phyloP scores from a whole-genome alignment of 2,888 invertebrate genomes.

The Tenodera sinensis region DNA sequence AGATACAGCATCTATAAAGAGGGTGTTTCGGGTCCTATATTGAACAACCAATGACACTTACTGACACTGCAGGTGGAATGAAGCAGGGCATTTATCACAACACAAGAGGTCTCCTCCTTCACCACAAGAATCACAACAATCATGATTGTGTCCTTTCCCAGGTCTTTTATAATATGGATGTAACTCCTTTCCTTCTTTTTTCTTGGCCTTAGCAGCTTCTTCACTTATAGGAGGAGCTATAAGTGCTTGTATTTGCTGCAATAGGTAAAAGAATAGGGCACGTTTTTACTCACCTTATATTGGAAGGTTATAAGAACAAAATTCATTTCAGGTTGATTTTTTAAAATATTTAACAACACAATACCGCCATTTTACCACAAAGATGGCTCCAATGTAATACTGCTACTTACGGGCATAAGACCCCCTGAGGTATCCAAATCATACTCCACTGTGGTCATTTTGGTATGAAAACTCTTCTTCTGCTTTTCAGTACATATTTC shows the following conservation, averaged over 20 bases:
- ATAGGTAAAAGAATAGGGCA: constrained; percentile 30
- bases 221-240: constrained; percentile 85
- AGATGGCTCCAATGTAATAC: constrained; percentile 21
- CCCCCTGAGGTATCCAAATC: constrained; percentile 77
- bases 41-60: constrained; percentile 49
- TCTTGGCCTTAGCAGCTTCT: constrained; percentile 54
- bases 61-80: constrained; percentile 96
- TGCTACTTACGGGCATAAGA: constrained; percentile 76
- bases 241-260: constrained; percentile 81
- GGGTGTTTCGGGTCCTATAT: background rate
- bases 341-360: constrained; percentile 32
- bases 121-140: constrained; percentile 89
- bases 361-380: constrained; percentile 38
- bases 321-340: background rate
- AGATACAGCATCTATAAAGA: background rate
- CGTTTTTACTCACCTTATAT: background rate
- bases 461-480: constrained; percentile 25
- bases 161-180: constrained; percentile 83
- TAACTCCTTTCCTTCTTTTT: constrained; percentile 54
- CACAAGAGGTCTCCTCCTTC: constrained; percentile 94
- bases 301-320: background rate
- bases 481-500: background rate
- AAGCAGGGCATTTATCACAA: constrained; percentile 93
- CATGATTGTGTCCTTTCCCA: constrained; percentile 87
- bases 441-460: constrained; percentile 64